Base-by-base conservation (phyloP, 2,888 invertebrate species). In the Acrobasis suavella region DNA sequence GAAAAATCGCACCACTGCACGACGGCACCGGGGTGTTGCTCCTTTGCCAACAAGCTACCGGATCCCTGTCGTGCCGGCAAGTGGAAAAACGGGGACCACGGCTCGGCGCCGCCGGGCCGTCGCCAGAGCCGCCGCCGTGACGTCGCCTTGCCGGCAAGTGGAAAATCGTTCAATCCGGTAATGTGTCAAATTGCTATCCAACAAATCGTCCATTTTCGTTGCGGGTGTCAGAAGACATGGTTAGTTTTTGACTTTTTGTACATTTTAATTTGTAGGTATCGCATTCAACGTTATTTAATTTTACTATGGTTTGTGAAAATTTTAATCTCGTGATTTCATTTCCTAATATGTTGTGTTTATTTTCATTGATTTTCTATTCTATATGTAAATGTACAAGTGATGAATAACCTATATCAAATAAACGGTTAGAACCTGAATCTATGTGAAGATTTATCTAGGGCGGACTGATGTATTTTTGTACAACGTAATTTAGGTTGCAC, bases 381-480 rank as follows among this genome's bases (percentile, higher is more conserved):
- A 7, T 32, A 32, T 32, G 32, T 32, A 8, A 32, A 32, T 32
- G 32, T 7, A 32, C 73, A 87, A 77, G 91, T 95, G 95, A 95
- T 95, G 95, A 95, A 94, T 91, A 93, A 93, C 93, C 93, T 86
- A 80, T 76, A 87, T 81, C 72, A 80, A 81, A 85, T 91, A 74
- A 93, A 95, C 94, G 95, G 95, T 95, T 95, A 91, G 93, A 89
- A 93, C 93, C 94, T 94, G 95, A 95, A 86, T 87, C 85, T 85
- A 81, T 94, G 94, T 94, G 93, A 95, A 95, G 93, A 95, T 95
- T 89, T 90, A 69, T 77, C 95, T 95, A 95, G 95, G 95, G 95
- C 95, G 95, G 95, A 95, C 95, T 95, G 95, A 95, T 86, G 73
- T 63, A 49, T 52, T 9, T 42, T 2, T 32, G 1, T 22, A 1